A percentile compares a stretch with the other conserved stretches of the same genome.
phyloP scores from a whole-genome alignment of 2,888 invertebrate genomes.

The Harpalus rufipes region DNA sequence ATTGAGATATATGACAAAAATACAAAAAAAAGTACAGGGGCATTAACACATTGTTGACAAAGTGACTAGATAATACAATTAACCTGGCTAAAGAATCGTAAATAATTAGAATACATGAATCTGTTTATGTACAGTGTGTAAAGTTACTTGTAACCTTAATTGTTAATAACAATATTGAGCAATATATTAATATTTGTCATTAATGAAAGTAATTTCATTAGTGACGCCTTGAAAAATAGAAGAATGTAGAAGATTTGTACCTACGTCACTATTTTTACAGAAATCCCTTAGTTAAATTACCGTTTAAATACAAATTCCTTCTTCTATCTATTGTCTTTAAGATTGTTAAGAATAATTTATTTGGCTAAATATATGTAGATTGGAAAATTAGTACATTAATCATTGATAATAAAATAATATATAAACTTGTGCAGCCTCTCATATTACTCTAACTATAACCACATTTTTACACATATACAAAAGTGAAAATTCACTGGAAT shows the following conservation, averaged over 20 bases:
- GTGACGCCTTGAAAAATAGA: neutral
- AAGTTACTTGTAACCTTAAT: constrained; percentile 59
- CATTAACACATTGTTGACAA: constrained; percentile 63
- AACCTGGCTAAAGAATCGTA: constrained; percentile 65
- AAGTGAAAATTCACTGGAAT: constrained; percentile 9
- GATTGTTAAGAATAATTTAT: constrained; percentile 44
- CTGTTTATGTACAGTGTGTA: constrained; percentile 59
- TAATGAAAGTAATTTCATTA: constrained; percentile 29
- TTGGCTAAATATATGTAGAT: constrained; percentile 45
- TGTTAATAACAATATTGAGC: constrained; percentile 65
- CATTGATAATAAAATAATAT: constrained; percentile 35
- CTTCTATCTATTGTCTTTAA: constrained; percentile 55
- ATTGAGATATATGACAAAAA: constrained; percentile 65
- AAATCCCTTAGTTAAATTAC: constrained; percentile 42
- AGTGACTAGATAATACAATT: constrained; percentile 66
- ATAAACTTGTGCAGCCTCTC: constrained; percentile 63
- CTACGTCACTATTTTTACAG: constrained; percentile 50
- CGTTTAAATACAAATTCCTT: constrained; percentile 34
- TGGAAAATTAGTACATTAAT: constrained; percentile 32
- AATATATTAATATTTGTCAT: constrained; percentile 60
- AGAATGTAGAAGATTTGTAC: constrained; percentile 39
- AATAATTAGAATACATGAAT: constrained; percentile 59
- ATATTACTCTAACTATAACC: constrained; percentile 56
- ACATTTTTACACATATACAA: constrained; percentile 63
- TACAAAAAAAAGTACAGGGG: constrained; percentile 59